These are phyloP conservation scores for Leucosticte australis DNA, from an alignment of 2,113 vertebrate species.

Conservation along the genomic window DNA sequence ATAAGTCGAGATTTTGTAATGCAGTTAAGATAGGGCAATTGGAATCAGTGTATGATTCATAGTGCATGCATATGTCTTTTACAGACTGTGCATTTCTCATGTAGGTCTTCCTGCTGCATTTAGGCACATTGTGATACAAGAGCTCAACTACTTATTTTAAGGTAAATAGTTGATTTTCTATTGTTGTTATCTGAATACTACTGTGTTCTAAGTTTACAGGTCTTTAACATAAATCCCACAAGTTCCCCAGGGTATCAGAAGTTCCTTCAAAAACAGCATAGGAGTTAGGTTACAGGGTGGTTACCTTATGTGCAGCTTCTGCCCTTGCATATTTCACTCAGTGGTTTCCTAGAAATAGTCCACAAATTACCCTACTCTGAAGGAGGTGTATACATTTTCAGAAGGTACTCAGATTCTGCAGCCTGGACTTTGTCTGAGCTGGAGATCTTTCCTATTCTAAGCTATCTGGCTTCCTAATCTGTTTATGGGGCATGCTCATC, in stretches of 20 bases:
- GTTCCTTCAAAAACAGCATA: not conserved
- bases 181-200: not conserved
- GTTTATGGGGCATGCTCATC: not conserved
- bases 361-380: not conserved
- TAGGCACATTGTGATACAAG: not conserved
- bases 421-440: not conserved
- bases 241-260: not conserved
- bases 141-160: not conserved
- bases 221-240: not conserved
- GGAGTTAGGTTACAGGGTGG: not conserved
- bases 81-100: slow-evolving; percentile 13
- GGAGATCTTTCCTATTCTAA: not conserved
- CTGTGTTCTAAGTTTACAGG: not conserved
- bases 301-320: not conserved
- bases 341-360: not conserved
- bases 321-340: not conserved
- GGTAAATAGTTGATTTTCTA: not conserved
- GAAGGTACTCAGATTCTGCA: not conserved
- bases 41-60: not conserved
- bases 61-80: not conserved
- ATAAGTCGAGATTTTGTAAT: not conserved
- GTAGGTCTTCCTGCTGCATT: not conserved
- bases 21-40: not conserved
- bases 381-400: not conserved
- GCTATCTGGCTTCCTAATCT: not conserved